Evolutionary conservation across 2,797 vertebrate genomes (phyloP).

Genomic region (Rachycentron canadum): DNA sequence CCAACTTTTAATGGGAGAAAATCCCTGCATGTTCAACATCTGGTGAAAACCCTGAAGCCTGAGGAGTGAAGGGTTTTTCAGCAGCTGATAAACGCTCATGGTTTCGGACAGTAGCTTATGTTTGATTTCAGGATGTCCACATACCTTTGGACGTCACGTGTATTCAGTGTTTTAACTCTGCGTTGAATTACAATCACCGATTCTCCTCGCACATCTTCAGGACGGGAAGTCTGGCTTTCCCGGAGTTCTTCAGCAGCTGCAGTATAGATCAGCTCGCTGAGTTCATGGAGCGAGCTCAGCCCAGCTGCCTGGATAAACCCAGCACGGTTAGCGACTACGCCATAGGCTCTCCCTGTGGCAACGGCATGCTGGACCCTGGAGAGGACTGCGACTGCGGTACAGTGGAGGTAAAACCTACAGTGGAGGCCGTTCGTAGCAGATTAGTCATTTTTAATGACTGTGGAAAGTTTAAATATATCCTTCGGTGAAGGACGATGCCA

Average conservation of each 20-base stretch:
- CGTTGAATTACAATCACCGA: neutral
- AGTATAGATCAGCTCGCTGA: conserved; percentile 86
- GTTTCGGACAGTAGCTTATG: too few species aligned
- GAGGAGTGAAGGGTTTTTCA: neutral
- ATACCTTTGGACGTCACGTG: neutral
- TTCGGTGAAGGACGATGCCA: neutral
- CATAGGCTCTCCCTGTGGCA: conserved; percentile 86
- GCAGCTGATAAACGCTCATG: neutral
- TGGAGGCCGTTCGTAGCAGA: neutral
- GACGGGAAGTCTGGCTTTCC: conserved; percentile 76
- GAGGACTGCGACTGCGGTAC: conserved; percentile 94
- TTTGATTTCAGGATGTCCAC: neutral
- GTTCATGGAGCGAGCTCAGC: conserved; percentile 84
- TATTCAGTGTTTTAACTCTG: neutral
- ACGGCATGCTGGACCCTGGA: conserved; percentile 89
- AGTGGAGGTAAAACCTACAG: conserved; percentile 77
- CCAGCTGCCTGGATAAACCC: conserved; percentile 85
- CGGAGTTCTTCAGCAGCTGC: conserved; percentile 90
- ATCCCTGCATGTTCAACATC: neutral
- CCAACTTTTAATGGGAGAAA: too few species aligned
- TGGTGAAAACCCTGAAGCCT: neutral
- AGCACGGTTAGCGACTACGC: conserved; percentile 68
- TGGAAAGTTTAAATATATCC: conserved; percentile 23
- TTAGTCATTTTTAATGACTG: neutral
- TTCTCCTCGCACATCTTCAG: conserved; percentile 66